A percentile compares a stretch with the other conserved stretches of the same genome.
These are phyloP conservation scores for Eulemur albifrons DNA, from an alignment of 2,797 vertebrate species.

Conservation along the genomic window DNA sequence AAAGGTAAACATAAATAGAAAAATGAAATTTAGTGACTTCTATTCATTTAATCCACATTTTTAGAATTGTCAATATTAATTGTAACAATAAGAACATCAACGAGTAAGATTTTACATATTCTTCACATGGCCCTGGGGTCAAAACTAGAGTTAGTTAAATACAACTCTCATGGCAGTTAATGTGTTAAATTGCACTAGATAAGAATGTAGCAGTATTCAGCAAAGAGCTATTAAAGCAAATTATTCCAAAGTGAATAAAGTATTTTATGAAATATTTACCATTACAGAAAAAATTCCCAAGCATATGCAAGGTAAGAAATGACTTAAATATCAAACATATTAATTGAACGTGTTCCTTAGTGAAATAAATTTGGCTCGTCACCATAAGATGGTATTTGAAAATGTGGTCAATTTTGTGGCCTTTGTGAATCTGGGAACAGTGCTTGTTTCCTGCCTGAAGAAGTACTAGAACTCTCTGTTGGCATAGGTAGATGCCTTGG, in stretches of 20 bases:
- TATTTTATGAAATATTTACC: slow-evolving; percentile 2
- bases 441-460: background rate
- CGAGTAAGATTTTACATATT: too few relatives aligned
- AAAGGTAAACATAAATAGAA: too few relatives aligned
- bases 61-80: too few relatives aligned
- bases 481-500: background rate
- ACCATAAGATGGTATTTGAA: background rate
- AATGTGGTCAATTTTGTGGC: background rate
- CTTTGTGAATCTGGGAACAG: background rate
- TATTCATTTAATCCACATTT: too few relatives aligned
- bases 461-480: background rate
- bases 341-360: background rate
- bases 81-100: too few relatives aligned
- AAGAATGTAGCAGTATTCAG: background rate
- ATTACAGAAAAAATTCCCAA: background rate
- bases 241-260: background rate
- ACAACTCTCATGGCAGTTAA: too few relatives aligned
- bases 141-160: too few relatives aligned
- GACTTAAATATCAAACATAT: background rate
- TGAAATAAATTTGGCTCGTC: background rate
- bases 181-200: background rate
- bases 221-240: background rate
- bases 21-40: too few relatives aligned
- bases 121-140: too few relatives aligned
- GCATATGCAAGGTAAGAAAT: background rate